Base-by-base conservation (phyloP, 1,140 invertebrate species). In the Lepidurus packardi region DNA sequence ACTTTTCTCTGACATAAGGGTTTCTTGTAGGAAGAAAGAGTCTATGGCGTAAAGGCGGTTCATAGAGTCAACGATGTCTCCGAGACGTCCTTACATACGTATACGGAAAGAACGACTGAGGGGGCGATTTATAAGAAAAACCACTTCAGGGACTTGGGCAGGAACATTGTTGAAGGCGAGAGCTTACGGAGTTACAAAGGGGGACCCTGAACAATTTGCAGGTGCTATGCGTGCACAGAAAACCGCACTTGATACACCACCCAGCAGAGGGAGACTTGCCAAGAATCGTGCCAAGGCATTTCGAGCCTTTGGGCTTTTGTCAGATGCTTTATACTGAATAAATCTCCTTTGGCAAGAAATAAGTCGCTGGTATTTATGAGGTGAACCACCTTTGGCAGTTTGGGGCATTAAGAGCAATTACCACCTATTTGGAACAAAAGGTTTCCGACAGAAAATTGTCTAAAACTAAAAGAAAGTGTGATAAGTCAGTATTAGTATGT, bases 171-270 rank as follows among this genome's bases (percentile, higher is more conserved):
- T 47, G 45, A n/a, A 65, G 1, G 13, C 53, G 16, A 65, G 4
- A 16, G 21, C 6, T 65, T 65, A 7, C 16, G n/a, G n/a, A n/a
- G n/a, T 21, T 16, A 7, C 13, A 65, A 65, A 65, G 16, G 53
- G 13, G 0, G n/a, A 9, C 9, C 1, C 13, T 7, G 53, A 21
- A 65, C 53, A 65, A 21, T 13, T 65, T 13, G 53, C 53, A 65
- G 53, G 53, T 65, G 53, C 21, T 21, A 21, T 65, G 53, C 53
- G 1, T 16, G 8, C 8, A 65, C 53, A 65, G 53, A 65, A 21
- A 65, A 65, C 53, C 21, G 53, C 53, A 65, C 53, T 65, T 65
- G 53, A 65, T 13, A 65, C n/a, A 13, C 53, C 53, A 13, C 53
- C 6, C 16, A 65, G 45, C 53, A 13, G 13, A 16, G 53, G 16